Base-by-base conservation (phyloP, 2,113 vertebrate genomes). In the Muntiacus reevesi region DNA sequence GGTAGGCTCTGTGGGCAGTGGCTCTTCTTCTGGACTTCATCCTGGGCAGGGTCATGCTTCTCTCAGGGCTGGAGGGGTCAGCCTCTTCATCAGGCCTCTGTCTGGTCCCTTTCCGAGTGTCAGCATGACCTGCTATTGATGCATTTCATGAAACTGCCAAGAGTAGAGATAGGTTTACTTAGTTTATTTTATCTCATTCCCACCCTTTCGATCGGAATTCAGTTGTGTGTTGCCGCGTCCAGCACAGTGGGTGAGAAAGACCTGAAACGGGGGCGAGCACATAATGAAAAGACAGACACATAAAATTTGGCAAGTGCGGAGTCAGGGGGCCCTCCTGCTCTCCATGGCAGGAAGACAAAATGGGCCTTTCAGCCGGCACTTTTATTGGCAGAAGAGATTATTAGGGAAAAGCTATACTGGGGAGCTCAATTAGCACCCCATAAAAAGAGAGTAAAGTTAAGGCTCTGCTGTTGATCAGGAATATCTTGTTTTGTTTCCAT, bases 211-310 rank as follows among this genome's bases (percentile, higher is more conserved):
- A 79, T 90, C 47, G 50, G 57, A 52, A 52, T 85, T 54, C 7
- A 33, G 17, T 67, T 84, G 9, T 36, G 57, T 40, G 67, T 40
- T 71, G 67, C 16, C 16, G 2, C 6, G 2, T 40, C 11, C 23
- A 12, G n/a, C n/a, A 40, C 19, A 71, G 11, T 1, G n/a, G 67
- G 67, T 23, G n/a, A 71, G n/a, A 71, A 40, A 71, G 67, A 71
- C 67, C 67, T 71, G n/a, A 23, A 71, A 40, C 0, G 1, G 67
- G 67, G 67, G 19, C 0, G 5, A 71, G 67, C n/a, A 71, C n/a
- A 12, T 71, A 71, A 71, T 36, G 21, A 71, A 40, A 40, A 71
- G 5, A 40, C 19, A 71, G 67, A 71, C n/a, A 40, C 3, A 36
- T 40, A 12, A 40, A 40, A 23, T 40, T 71, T 71, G 67, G n/a